Evolutionary conservation across 2,888 invertebrate species (phyloP), one percentile per base, ranked within the genome.

Genomic region (Anodontia alba): DNA sequence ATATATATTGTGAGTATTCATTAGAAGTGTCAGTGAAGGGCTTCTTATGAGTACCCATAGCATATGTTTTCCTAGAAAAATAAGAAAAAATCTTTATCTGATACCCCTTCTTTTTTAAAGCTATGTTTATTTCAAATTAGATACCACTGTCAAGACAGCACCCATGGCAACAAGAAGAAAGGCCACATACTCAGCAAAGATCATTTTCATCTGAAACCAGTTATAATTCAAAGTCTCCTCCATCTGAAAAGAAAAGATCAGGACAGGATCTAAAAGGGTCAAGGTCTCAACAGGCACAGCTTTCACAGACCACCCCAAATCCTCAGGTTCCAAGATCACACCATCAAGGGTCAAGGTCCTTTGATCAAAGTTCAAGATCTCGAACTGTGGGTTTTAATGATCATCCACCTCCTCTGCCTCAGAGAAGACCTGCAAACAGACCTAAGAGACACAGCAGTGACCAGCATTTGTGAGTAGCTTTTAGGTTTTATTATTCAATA

Each of bases 91-190:
- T n/a, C n/a, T n/a, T n/a, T n/a, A n/a, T n/a, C n/a, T n/a, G n/a
- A n/a, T n/a, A n/a, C n/a, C n/a, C n/a, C n/a, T n/a, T n/a, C n/a
- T n/a, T n/a, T n/a, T n/a, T n/a, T n/a, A n/a, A n/a, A n/a, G n/a
- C n/a, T n/a, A n/a, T n/a, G n/a, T n/a, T 69, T 69, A 17, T 69
- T 69, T 23, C 42, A 10, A 36, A 36, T 15, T 67, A 91, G 90
- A 82, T 91, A 29, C 91, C 91, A 42, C 62, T 78, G 33, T 90
- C 91, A 7, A 79, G 90, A 43, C 90, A 90, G 62, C 90, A 90
- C 71, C 90, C 91, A 2, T 91, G 91, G 91, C 91, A 91, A 72
- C 88, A 88, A 15, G 89, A 89, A 68, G 82, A 84, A 69, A 69
- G 43, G 43, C 42, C 69, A 38, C 69, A 42, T 46, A 17, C 2